phyloP scores from a whole-genome alignment of 2,113 vertebrate genomes.

The Tachuris rubrigastra region DNA sequence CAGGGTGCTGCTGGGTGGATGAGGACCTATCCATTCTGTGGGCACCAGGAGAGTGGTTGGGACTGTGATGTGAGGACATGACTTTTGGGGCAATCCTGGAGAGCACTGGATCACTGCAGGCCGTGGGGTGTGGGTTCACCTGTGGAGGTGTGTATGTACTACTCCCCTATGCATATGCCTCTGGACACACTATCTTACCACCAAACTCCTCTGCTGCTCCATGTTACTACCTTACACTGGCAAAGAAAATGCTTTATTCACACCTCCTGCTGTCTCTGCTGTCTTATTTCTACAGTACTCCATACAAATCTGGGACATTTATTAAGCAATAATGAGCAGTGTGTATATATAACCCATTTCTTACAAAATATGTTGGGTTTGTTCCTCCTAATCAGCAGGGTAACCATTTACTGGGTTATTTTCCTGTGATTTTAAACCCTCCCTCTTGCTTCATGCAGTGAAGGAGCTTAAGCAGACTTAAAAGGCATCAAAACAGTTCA shows the following conservation, averaged over 20 bases:
- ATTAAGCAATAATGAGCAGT: not conserved
- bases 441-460: not conserved
- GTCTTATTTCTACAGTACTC: not conserved
- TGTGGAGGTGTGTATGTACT: rapidly evolving
- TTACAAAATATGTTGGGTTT: not conserved
- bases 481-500: not conserved
- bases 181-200: not conserved
- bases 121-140: not conserved
- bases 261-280: not conserved
- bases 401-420: not conserved
- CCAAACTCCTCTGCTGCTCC: not conserved
- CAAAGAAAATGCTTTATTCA: not conserved
- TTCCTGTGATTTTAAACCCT: not conserved
- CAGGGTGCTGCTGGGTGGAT: rapidly evolving
- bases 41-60: not conserved
- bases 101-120: rapidly evolving
- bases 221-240: not conserved
- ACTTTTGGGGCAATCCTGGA: not conserved
- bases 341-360: not conserved
- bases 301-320: not conserved
- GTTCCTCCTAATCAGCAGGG: not conserved
- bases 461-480: not conserved
- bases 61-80: rapidly evolving
- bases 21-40: not conserved
- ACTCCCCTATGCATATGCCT: not conserved